Evolutionary conservation across 2,113 vertebrate species (phyloP).

Genomic region (Cygnus atratus): DNA sequence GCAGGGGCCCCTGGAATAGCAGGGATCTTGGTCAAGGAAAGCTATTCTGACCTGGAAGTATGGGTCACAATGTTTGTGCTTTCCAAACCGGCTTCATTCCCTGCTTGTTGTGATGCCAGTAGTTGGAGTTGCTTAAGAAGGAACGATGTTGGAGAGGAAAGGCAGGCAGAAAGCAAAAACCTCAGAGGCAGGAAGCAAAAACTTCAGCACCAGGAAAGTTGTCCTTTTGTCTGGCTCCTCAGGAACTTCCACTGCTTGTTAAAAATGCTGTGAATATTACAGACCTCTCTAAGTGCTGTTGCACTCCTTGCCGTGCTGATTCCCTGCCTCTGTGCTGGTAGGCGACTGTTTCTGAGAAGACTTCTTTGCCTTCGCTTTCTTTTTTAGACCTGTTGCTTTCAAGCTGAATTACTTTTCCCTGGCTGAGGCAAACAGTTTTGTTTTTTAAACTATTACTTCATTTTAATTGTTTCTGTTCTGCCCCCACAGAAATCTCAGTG

Average conservation of each 20-base stretch:
- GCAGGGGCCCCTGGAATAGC: background rate
- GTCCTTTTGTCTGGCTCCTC: background rate
- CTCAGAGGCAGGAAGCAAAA: background rate
- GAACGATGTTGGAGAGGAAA: background rate
- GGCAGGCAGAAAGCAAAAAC: background rate
- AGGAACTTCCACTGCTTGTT: background rate
- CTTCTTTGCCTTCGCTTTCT: background rate
- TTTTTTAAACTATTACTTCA: background rate
- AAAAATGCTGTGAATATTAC: fast-evolving
- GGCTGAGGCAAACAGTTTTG: too few species aligned
- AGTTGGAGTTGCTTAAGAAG: background rate
- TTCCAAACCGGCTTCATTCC: background rate
- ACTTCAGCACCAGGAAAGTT: background rate
- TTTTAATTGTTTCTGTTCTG: background rate
- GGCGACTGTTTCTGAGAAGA: background rate
- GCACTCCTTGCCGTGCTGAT: fast-evolving
- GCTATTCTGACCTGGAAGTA: background rate
- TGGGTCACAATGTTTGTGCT: background rate
- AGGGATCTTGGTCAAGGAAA: fast-evolving
- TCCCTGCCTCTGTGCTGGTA: background rate
- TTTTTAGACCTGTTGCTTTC: background rate
- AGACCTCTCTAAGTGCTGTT: background rate
- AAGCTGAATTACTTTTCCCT: background rate
- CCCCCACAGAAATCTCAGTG: constrained; percentile 84
- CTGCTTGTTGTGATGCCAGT: background rate